phyloP scores from a whole-genome alignment of 1,140 invertebrate species.

The Brachionus plicatilis region DNA sequence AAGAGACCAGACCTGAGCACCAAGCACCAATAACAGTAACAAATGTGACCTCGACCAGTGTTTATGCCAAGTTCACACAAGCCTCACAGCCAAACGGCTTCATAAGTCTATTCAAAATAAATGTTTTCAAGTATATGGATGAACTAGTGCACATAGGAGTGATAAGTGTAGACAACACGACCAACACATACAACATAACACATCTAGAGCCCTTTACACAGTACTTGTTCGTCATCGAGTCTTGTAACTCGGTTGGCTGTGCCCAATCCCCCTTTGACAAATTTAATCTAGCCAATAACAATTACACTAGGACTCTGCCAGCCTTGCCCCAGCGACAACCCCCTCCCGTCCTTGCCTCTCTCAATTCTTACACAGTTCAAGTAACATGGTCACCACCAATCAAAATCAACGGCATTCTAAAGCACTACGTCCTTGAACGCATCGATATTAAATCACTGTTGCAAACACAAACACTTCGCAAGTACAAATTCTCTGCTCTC shows the following conservation, averaged over 20 bases:
- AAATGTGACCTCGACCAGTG: neutral
- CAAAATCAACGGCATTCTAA: conserved; percentile 1
- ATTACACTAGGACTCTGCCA: neutral
- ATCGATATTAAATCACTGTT: neutral
- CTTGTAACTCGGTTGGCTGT: conserved; percentile 51
- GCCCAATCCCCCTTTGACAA: neutral
- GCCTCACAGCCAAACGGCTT: neutral
- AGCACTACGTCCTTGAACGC: conserved; percentile 15
- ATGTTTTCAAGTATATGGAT: neutral
- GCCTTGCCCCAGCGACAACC: neutral
- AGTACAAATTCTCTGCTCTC: neutral
- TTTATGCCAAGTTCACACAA: neutral
- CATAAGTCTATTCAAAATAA: neutral
- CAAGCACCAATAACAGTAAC: neutral
- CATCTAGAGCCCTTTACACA: conserved; percentile 48
- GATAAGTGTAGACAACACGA: neutral
- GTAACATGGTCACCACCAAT: neutral
- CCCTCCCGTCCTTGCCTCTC: neutral
- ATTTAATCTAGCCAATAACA: neutral
- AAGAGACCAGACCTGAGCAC: neutral
- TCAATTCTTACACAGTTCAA: neutral
- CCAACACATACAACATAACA: conserved; percentile 38
- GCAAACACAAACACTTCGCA: neutral
- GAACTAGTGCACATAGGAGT: neutral
- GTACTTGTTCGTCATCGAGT: conserved; percentile 48